These are phyloP conservation scores for Orgyia antiqua DNA, from an alignment of 2,888 invertebrate genomes.

Conservation along the genomic window DNA sequence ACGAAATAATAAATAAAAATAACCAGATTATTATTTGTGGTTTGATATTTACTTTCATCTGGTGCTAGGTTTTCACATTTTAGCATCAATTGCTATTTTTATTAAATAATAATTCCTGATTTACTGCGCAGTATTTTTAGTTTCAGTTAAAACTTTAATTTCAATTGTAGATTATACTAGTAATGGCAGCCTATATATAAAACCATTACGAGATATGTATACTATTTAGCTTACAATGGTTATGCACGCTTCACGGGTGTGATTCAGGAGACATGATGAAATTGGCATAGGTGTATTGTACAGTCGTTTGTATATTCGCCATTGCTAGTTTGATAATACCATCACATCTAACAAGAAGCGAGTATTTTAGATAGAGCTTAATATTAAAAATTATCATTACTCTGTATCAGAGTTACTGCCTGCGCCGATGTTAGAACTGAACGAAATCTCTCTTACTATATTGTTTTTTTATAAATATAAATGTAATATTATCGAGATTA, in stretches of 20 bases:
- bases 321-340: too few species aligned
- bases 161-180: too few species aligned
- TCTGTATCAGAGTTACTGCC: conserved; percentile 68
- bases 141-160: too few species aligned
- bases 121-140: too few species aligned
- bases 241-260: too few species aligned
- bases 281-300: too few species aligned
- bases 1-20: conserved; percentile 25
- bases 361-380: conserved; percentile 71
- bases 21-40: conserved; percentile 24
- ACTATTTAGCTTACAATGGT: conserved; percentile 43
- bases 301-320: too few species aligned
- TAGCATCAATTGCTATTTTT: too few species aligned
- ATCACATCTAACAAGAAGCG: too few species aligned
- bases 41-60: conserved; percentile 26
- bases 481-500: conserved; percentile 47
- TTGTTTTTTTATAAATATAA: conserved; percentile 38
- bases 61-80: conserved; percentile 24
- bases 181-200: conserved; percentile 1
- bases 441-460: conserved; percentile 54
- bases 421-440: conserved; percentile 52
- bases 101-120: neutral
- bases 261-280: too few species aligned
- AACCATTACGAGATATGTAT: conserved; percentile 31
- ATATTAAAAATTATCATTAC: conserved; percentile 55